Conservation (phyloP, 2,113 vertebrate genomes). For the Serranochromis macrocephalus region DNA sequence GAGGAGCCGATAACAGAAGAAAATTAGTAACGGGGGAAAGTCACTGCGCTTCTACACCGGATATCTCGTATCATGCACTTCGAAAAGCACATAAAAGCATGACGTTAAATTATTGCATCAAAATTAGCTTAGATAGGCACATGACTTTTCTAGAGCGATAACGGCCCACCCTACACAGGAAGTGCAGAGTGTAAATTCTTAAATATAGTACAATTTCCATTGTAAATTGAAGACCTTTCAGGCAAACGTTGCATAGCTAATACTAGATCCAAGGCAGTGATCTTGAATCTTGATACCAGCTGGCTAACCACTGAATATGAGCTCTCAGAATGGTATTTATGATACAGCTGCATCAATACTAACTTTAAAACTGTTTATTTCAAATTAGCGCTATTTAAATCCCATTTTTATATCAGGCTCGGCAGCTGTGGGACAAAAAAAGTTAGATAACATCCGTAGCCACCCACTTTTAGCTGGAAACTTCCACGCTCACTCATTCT, state of each 20-base stretch:
- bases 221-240: not conserved
- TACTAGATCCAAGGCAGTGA: not conserved
- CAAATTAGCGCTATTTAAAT: not conserved
- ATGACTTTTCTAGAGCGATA: not conserved
- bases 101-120: not conserved
- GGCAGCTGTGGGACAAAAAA: not conserved
- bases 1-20: not conserved
- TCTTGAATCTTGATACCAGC: not conserved
- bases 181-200: not conserved
- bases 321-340: not conserved
- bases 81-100: not conserved
- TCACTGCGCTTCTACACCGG: not conserved
- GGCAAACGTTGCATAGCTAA: not conserved
- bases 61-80: not conserved
- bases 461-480: not conserved
- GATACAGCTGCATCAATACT: not conserved
- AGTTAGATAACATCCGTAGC: slow-evolving; percentile 18
- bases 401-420: not conserved
- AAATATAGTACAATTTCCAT: not conserved
- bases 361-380: not conserved
- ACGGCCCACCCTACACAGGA: not conserved
- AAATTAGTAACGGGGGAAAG: not conserved
- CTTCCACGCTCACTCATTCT: not conserved
- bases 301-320: not conserved
- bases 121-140: not conserved